phyloP scores from a whole-genome alignment of 53 echinoderm and acorn worm species.

The Holothuria leucospilota region DNA sequence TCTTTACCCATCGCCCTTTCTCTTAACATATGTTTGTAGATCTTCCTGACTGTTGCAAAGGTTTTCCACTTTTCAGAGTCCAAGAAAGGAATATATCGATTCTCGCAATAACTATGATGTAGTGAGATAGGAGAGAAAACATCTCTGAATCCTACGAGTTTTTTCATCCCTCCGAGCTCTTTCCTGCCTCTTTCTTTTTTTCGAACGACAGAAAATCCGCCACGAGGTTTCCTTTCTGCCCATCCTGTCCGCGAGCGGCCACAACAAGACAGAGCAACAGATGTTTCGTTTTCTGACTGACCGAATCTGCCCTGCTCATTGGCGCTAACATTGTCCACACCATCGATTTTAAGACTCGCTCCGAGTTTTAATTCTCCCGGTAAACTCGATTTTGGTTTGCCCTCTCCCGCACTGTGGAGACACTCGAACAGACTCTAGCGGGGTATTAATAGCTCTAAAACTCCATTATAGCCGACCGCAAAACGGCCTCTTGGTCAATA shows the following conservation, averaged over 20 bases:
- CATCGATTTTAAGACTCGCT: conserved; percentile 38
- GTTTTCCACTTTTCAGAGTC: too few species aligned
- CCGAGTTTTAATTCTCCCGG: conserved; percentile 22
- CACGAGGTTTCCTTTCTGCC: too few species aligned
- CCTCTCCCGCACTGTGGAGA: conserved; percentile 30
- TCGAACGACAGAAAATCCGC: too few species aligned
- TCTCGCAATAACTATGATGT: too few species aligned
- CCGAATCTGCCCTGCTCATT: conserved; percentile 43
- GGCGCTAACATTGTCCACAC: conserved; percentile 33
- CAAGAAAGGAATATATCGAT: too few species aligned
- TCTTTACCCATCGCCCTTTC: too few species aligned
- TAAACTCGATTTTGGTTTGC: conserved; percentile 35
- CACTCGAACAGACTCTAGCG: not conserved
- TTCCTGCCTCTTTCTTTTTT: too few species aligned
- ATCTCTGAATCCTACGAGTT: too few species aligned
- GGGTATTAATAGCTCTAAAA: conserved; percentile 25
- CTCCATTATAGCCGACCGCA: conserved; percentile 19
- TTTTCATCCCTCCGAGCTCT: too few species aligned
- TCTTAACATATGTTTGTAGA: too few species aligned
- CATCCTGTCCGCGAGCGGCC: conserved; percentile 3
- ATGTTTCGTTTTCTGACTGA: conserved; percentile 38
- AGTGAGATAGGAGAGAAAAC: too few species aligned
- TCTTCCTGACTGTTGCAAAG: too few species aligned
- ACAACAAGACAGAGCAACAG: conserved; percentile 30
- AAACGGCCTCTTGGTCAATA: conserved; percentile 28